Percentiles rank a stretch among this genome's conserved stretches.
phyloP scores from a whole-genome alignment of 92 coral and sea anemone genomes.

The Phenganax subtilis region DNA sequence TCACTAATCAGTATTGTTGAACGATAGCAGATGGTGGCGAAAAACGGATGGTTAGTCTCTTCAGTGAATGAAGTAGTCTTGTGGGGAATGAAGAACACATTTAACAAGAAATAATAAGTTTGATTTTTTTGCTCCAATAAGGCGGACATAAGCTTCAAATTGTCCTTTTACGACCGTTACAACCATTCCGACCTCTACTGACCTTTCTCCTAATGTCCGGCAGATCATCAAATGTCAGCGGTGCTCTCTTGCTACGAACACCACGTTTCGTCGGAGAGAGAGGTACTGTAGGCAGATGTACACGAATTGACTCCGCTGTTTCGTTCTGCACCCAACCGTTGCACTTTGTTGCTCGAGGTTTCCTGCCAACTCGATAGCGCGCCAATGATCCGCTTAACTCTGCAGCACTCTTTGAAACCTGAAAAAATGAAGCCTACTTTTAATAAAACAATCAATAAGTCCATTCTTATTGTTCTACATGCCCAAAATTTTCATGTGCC shows the following conservation, averaged over 20 bases:
- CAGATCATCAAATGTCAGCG: slow-evolving; percentile 72
- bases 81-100: no score
- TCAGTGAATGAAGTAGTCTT: no score
- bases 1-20: no score
- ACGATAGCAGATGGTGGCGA: no score
- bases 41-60: no score
- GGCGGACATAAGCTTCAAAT: no score
- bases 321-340: slow-evolving; percentile 78
- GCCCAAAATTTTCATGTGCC: no score
- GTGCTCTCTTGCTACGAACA: slow-evolving; percentile 25
- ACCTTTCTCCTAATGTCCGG: slow-evolving; percentile 86
- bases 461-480: no score
- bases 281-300: slow-evolving; percentile 63
- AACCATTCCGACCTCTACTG: not conserved
- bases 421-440: not conserved
- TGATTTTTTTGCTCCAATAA: no score
- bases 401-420: slow-evolving; percentile 36
- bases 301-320: slow-evolving; percentile 64
- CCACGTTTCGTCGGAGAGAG: slow-evolving; percentile 46
- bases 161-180: not conserved
- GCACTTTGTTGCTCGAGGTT: slow-evolving; percentile 37
- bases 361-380: slow-evolving; percentile 23
- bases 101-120: no score
- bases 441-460: no score
- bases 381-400: slow-evolving; percentile 31